Base-by-base conservation (phyloP, 2,888 invertebrate species). In the Trichopria drosophilae region DNA sequence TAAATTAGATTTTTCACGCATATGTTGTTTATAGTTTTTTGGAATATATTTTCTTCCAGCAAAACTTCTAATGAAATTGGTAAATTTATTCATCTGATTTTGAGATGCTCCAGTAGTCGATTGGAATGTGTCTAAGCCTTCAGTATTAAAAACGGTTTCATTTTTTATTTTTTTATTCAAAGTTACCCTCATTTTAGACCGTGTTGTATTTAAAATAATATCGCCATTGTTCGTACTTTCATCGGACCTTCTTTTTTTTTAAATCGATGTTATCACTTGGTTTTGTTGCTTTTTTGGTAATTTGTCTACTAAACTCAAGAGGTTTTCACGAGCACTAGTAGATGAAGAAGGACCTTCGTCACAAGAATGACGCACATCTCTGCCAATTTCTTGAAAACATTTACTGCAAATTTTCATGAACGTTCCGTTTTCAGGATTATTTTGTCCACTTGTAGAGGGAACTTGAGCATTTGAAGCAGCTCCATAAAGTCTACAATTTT, bases 371-470 rank as follows among this genome's bases (percentile, higher is more conserved):
- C 24, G 13, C 23, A 37, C 26, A n/a, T 26, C 37, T 37, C 18
- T 37, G 20, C 37, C 37, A n/a, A 24, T 37, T 37, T 37, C 37
- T 37, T 37, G 37, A 13, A 36, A 36, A 36, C 36, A 36, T 12
- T 15, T 22, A 7, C 12, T 36, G 23, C 22, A 34, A 4, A 34
- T 34, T 34, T 34, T 3, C 9, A 34, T 16, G n/a, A 20, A 34
- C 9, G 34, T 4, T 34, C 34, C 3, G 9, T 6, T 20, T 34
- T 34, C 7, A 18, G 18, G 6, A 16, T 15, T 18, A 22, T 10
- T 36, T 22, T 36, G 23, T 12, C n/a, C n/a, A n/a, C n/a, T n/a
- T n/a, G n/a, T n/a, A n/a, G n/a, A n/a, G n/a, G n/a, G n/a, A n/a
- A n/a, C n/a, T 20, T 13, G 23, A 3, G 12, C 22, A 36, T 10